Evolutionary conservation across 2,797 vertebrate genomes (phyloP), one percentile per base, ranked within the genome.

Genomic region (Rallus crepitans): DNA sequence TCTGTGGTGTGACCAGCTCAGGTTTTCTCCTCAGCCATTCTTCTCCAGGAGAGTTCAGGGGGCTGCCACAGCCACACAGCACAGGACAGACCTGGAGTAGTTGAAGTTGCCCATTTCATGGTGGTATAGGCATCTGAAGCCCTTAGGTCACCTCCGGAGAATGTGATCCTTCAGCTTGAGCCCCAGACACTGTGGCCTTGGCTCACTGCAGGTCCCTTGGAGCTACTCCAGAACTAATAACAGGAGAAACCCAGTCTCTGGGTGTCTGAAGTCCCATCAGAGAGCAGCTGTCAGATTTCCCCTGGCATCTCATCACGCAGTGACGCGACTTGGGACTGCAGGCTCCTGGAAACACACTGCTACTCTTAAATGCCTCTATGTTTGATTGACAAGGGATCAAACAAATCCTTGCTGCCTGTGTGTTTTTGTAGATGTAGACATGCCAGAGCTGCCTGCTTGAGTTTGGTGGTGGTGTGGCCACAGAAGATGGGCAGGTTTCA

Each of bases 161-260:
- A 77, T 10, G 24, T 45, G 28, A 1, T 84, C 64, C 20, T 89
- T 19, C 28, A 84, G 68, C 25, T 45, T 13, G 10, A 64, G 55
- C 23, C 82, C 48, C 0, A 0, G 6, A 40, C 17, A 10, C 15
- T 30, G 37, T 61, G 55, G 81, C 30, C 11, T 25, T 25, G 14
- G 40, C 15, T 35, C n/a, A 16, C 31, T 68, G 42, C 28, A 11
- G 15, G 12, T 64, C 30, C 27, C 16, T 68, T 88, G 59, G 39
- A 55, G 47, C 48, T 64, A n/a, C 30, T 30, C 16, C 7, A n/a
- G 79, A 68, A 11, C 25, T 42, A 68, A 12, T 2, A 85, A 48
- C 61, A 24, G 9, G 24, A 57, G 57, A 87, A 39, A 52, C 23
- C 50, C 39, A 37, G 28, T 24, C 57, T 87, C 45, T 4, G 1